These are phyloP conservation scores for Toxotes chatareus DNA, from an alignment of 2,113 vertebrate genomes.

Conservation along the genomic window DNA sequence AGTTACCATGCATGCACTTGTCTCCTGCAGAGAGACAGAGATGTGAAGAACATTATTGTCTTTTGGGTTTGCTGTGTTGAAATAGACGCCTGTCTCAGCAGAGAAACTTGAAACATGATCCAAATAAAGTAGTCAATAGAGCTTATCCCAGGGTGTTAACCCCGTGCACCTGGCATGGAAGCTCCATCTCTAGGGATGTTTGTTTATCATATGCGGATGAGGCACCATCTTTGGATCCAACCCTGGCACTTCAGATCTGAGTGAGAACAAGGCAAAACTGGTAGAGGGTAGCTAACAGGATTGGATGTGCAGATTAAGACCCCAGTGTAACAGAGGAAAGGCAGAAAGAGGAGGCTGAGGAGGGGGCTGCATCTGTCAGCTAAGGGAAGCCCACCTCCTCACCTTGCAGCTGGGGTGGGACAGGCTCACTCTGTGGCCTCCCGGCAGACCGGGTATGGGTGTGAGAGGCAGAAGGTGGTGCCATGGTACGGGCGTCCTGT, in stretches of 20 bases:
- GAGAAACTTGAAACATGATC: constrained; percentile 24
- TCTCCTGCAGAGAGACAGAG: background rate
- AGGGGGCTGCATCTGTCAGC: constrained; percentile 64
- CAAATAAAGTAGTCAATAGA: constrained; percentile 10
- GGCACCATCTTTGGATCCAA: constrained; percentile 21
- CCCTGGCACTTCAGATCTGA: constrained; percentile 32
- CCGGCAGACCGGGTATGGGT: constrained; percentile 43
- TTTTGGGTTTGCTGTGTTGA: background rate
- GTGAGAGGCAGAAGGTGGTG: constrained; percentile 45
- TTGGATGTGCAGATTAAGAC: constrained; percentile 72
- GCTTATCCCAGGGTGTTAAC: constrained; percentile 53
- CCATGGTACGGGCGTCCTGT: background rate
- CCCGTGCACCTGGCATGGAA: constrained; percentile 44
- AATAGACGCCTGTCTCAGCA: constrained; percentile 8
- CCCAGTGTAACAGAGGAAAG: background rate
- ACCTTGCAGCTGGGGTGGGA: constrained; percentile 61
- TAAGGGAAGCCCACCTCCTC: constrained; percentile 48
- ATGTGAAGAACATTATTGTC: background rate
- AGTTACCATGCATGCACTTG: background rate
- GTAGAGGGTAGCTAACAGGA: constrained; percentile 70
- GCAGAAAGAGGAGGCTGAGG: constrained; percentile 24
- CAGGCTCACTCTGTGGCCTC: constrained; percentile 4
- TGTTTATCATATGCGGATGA: constrained; percentile 51
- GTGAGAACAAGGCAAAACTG: constrained; percentile 34
- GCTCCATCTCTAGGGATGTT: constrained; percentile 32